Evolutionary conservation across 1,140 invertebrate species (phyloP), one percentile per base, ranked within the genome.

Genomic region (Aphis craccivora): DNA sequence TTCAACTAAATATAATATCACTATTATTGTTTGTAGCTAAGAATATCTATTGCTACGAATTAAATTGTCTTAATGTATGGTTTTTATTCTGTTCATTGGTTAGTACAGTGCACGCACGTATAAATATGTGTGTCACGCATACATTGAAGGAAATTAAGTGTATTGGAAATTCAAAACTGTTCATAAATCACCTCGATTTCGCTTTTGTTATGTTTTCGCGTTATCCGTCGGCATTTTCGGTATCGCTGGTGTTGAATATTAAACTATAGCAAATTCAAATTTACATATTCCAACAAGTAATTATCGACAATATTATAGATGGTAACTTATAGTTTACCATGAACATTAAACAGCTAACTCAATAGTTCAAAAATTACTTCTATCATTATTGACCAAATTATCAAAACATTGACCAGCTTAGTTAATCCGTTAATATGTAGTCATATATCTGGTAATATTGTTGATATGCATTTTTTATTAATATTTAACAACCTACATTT

Each of bases 131-230:
- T 87, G 86, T 87, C 37, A 84, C 37, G 43, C 84, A 40, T 25
- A 45, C 84, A 25, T 40, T 7, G 45, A 87, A n/a, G 40, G 43
- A 87, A 91, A 91, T 91, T 91, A 81, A 23, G 60, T 81, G 30
- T 91, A 67, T 91, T 91, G 90, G 37, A 91, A 91, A 91, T 76
- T 91, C 40, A 30, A 91, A 43, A 81, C 25, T 37, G 55, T 35
- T 43, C 90, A 91, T 91, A 91, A 91, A 91, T 91, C 67, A 91
- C 81, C 14, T 30, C 48, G 40, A 91, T 91, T 81, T 81, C 25
- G 40, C 30, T 81, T 51, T 91, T 91, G 51, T 51, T 88, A 37
- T 88, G 48, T 51, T 88, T 87, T 87, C 84, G 9, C 48, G n/a
- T 51, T 91, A 81, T 76, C 43, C 67, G 67, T 51, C 0, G 30